These are phyloP conservation scores for Macroteleia sp. DNA, from an alignment of 2,888 invertebrate species.

Conservation along the genomic window DNA sequence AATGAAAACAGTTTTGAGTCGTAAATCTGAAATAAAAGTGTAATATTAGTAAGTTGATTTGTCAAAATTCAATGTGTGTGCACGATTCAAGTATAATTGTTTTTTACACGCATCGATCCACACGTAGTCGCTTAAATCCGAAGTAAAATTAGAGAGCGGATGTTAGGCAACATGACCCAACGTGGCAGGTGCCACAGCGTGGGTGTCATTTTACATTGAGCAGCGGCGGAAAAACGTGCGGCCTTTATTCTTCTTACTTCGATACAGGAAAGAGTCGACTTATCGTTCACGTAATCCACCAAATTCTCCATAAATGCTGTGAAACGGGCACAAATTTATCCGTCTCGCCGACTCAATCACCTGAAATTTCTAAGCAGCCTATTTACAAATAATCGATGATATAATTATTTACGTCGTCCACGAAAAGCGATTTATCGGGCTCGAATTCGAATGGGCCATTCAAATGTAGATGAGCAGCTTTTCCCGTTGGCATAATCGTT, in stretches of 20 bases:
- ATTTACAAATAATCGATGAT: slow-evolving; percentile 44
- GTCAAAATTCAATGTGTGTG: too few relatives aligned
- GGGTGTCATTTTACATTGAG: slow-evolving; percentile 77
- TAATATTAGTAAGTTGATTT: too few relatives aligned
- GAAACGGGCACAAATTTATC: slow-evolving; percentile 2
- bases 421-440: slow-evolving; percentile 31
- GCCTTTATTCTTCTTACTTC: slow-evolving; percentile 54
- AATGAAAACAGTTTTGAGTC: too few relatives aligned
- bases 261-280: slow-evolving; percentile 42
- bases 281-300: slow-evolving; percentile 29
- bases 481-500: slow-evolving; percentile 40
- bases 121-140: slow-evolving; percentile 36
- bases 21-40: neutral
- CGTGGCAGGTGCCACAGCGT: slow-evolving; percentile 71
- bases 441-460: slow-evolving; percentile 36
- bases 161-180: slow-evolving; percentile 75
- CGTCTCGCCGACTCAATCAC: neutral
- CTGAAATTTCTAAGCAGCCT: neutral
- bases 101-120: slow-evolving; percentile 28
- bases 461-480: slow-evolving; percentile 41
- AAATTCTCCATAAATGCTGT: neutral
- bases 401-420: slow-evolving; percentile 27
- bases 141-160: slow-evolving; percentile 70
- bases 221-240: slow-evolving; percentile 68
- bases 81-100: slow-evolving; percentile 16